A percentile compares a stretch with the other conserved stretches of the same genome.
These are phyloP conservation scores for Monochamus saltuarius DNA, from an alignment of 1,140 invertebrate genomes.

Conservation along the genomic window DNA sequence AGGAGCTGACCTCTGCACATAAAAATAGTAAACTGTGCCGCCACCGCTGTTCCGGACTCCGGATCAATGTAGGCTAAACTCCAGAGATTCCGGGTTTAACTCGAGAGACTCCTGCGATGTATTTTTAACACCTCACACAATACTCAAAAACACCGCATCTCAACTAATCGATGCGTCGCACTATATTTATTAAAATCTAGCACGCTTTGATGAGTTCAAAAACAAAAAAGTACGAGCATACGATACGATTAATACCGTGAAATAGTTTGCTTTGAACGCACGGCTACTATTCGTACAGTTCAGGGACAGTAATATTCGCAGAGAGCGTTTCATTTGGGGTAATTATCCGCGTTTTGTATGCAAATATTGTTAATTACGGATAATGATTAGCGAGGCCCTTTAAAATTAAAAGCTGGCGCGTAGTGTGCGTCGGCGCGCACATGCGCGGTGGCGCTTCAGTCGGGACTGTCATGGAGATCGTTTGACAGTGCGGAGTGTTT, in stretches of 20 bases:
- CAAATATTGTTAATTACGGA: slow-evolving; percentile 16
- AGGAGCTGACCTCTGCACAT: slow-evolving; percentile 27
- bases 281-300: no score
- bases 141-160: not conserved
- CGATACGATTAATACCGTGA: not conserved
- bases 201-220: no score
- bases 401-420: slow-evolving; percentile 24
- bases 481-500: slow-evolving; percentile 47
- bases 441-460: slow-evolving; percentile 36
- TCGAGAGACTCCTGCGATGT: not conserved
- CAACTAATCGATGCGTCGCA: not conserved
- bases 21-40: slow-evolving; percentile 22
- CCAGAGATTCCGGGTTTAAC: slow-evolving; percentile 3
- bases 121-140: no score
- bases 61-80: slow-evolving; percentile 31
- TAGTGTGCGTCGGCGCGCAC: slow-evolving; percentile 26
- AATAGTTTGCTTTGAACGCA: no score
- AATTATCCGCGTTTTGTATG: slow-evolving; percentile 1
- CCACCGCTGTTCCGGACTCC: slow-evolving; percentile 6
- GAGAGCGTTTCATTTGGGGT: not conserved
- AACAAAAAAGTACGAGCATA: not conserved
- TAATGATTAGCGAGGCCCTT: slow-evolving; percentile 11
- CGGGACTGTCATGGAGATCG: slow-evolving; percentile 45
- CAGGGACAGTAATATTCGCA: not conserved
- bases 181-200: no score